Conservation (phyloP, 2,888 invertebrate species). For the Portevinia maculata region DNA sequence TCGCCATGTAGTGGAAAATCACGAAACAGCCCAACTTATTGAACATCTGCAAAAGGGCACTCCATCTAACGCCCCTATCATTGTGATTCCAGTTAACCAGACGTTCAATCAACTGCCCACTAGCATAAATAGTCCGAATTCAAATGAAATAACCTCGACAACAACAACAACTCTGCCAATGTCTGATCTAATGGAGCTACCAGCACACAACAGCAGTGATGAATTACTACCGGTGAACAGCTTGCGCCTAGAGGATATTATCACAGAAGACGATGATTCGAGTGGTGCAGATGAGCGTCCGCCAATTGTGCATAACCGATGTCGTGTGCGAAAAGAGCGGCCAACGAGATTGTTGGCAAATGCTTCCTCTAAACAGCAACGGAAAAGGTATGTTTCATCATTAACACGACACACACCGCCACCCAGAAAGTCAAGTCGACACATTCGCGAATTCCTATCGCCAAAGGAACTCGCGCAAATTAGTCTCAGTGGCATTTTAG, state of each 20-base stretch:
- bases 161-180: background rate
- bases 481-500: slow-evolving; percentile 22
- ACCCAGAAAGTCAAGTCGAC: background rate
- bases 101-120: slow-evolving; percentile 54
- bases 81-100: slow-evolving; percentile 62
- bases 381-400: background rate
- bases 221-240: slow-evolving; percentile 4
- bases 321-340: background rate
- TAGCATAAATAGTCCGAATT: background rate
- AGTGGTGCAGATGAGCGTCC: background rate
- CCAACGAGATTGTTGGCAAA: background rate
- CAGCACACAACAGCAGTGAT: too few relatives aligned
- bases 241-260: slow-evolving; percentile 40
- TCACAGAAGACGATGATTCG: slow-evolving; percentile 44
- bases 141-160: slow-evolving; percentile 36
- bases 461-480: slow-evolving; percentile 5
- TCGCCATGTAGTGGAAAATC: background rate
- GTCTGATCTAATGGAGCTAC: background rate
- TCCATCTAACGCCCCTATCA: slow-evolving; percentile 37
- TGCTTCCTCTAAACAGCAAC: background rate
- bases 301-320: background rate
- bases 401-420: background rate
- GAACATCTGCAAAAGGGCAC: slow-evolving; percentile 46
- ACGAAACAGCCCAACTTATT: slow-evolving; percentile 39
- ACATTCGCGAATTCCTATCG: slow-evolving; percentile 19